Base-by-base conservation (phyloP, 2,888 invertebrate species). In the Melitaea athalia region DNA sequence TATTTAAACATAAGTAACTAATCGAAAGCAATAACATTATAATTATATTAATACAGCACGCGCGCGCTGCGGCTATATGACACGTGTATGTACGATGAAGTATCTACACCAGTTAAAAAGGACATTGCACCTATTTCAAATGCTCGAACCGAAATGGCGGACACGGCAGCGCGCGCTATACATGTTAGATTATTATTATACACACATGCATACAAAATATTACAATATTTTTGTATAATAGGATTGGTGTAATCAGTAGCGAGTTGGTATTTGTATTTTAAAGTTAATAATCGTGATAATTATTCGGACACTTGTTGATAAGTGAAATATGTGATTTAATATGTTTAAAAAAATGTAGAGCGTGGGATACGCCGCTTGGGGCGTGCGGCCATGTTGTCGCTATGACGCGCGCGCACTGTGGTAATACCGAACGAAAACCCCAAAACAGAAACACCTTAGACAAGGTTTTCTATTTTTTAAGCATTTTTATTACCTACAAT, bases 181-280 rank as follows among this genome's bases (percentile, higher is more conserved):
- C 73, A 75, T 83, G 82, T 84, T 86, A 86, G 85, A 85, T 76
- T 82, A 83, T 86, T 85, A 85, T 81, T 87, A 88, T 88, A 89
- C 86, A 90, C 89, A 85, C 88, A 81, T 84, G 85, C 90, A 87
- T 87, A 88, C 86, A 86, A 81, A 84, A 81, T 83, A 88, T 88
- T 88, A 87, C 86, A 86, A 89, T 91, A 92, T 92, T 92, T 92
- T 92, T 92, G 86, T 92, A 92, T 89, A 85, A 84, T 88, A 91
- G 89, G 88, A 85, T 87, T 74, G 84, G 86, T 91, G 91, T 91
- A 91, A 81, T 88, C 88, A 78, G 89, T 91, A 92, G 90, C 78
- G 80, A 86, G 87, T 89, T 88, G 89, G 85, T 91, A 89, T 83
- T 85, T 90, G 88, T 91, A 90, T 85, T 87, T 87, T 84, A 79